A percentile compares a stretch with the other conserved stretches of the same genome.
phyloP scores from a whole-genome alignment of 2,797 vertebrate genomes.

The Garrulus glandarius region DNA sequence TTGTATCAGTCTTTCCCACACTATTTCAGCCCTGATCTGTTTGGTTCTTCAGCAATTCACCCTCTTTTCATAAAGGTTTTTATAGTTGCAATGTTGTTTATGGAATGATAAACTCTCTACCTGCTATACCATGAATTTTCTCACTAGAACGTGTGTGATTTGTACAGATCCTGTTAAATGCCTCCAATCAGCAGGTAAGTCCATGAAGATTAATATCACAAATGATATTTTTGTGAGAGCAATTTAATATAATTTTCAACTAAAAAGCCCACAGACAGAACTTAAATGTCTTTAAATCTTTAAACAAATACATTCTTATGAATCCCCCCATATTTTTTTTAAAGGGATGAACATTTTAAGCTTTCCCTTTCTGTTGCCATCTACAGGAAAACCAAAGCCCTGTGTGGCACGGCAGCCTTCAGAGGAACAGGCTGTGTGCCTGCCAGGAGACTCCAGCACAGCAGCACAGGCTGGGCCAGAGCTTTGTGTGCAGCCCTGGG shows the following conservation, averaged over 20 bases:
- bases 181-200: neutral
- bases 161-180: neutral
- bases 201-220: neutral
- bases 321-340: fast-evolving
- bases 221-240: neutral
- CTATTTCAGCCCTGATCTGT: neutral
- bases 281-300: neutral
- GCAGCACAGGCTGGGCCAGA: neutral
- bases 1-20: neutral
- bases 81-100: neutral
- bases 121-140: neutral
- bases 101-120: neutral
- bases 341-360: neutral
- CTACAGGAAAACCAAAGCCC: neutral
- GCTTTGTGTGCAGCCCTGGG: neutral
- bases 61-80: neutral
- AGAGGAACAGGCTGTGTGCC: neutral
- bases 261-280: neutral
- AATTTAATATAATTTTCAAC: neutral
- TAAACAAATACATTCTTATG: neutral
- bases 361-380: neutral
- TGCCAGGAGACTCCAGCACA: neutral
- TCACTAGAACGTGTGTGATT: neutral
- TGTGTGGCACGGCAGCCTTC: neutral
- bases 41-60: neutral